A percentile compares a stretch with the other conserved stretches of the same genome.
phyloP scores from a whole-genome alignment of 1,140 invertebrate species.

The Drosophila sechellia region DNA sequence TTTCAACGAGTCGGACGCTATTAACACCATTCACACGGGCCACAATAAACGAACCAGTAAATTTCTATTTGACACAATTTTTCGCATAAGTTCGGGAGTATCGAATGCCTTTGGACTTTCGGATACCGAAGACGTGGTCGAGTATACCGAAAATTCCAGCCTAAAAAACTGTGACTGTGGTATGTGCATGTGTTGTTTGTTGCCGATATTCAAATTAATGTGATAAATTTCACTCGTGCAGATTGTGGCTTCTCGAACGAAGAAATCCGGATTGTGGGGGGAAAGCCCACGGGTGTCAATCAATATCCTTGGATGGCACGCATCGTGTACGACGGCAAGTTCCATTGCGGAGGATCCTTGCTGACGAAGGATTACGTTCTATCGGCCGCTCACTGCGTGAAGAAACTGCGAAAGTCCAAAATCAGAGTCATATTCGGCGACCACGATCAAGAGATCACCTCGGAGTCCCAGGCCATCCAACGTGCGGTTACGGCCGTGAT shows the following conservation, averaged over 20 bases:
- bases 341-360: constrained; percentile 95
- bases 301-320: constrained; percentile 95
- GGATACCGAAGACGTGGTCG: constrained; percentile 85
- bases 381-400: constrained; percentile 89
- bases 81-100: constrained; percentile 85
- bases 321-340: constrained; percentile 91
- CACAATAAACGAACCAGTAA: constrained; percentile 84
- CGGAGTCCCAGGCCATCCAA: constrained; percentile 91
- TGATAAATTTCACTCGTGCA: constrained; percentile 75
- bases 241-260: constrained; percentile 90
- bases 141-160: constrained; percentile 81
- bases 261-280: constrained; percentile 89
- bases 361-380: constrained; percentile 90
- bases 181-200: background rate
- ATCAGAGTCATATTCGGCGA: constrained; percentile 92
- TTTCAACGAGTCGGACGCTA: constrained; percentile 42
- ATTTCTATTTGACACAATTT: constrained; percentile 88
- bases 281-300: constrained; percentile 90
- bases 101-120: constrained; percentile 84
- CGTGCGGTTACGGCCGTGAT: constrained; percentile 91
- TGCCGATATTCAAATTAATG: background rate
- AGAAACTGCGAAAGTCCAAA: constrained; percentile 90
- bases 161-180: constrained; percentile 87
- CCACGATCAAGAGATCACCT: constrained; percentile 91
- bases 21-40: constrained; percentile 32